A percentile compares a stretch with the other conserved stretches of the same genome.
Conservation (phyloP, 2,797 vertebrate species). For the Lacerta viridis region DNA sequence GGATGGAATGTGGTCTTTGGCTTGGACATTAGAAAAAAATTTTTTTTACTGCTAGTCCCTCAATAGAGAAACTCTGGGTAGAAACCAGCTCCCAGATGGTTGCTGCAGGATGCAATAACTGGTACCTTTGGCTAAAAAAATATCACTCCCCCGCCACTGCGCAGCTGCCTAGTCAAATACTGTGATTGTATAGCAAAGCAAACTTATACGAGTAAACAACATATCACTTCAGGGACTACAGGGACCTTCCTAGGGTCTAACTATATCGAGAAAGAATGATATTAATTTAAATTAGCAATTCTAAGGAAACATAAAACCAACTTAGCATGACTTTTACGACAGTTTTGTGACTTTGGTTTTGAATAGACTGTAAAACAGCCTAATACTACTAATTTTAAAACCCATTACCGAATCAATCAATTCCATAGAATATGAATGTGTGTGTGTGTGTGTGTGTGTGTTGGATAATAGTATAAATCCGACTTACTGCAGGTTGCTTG, state of each 20-base stretch:
- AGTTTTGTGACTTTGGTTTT: slow-evolving; percentile 33
- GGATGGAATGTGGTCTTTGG: too few relatives aligned
- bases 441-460: too few relatives aligned
- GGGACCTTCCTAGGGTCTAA: not conserved
- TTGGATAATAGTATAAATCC: not conserved
- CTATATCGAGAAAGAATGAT: not conserved
- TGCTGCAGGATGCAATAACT: too few relatives aligned
- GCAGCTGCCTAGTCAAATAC: too few relatives aligned
- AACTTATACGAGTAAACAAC: not conserved
- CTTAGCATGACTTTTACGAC: slow-evolving; percentile 5
- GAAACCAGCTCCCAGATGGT: too few relatives aligned
- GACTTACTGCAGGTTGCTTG: not conserved
- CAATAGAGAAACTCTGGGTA: too few relatives aligned
- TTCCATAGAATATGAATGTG: too few relatives aligned
- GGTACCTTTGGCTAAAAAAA: too few relatives aligned
- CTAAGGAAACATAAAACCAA: slow-evolving; percentile 29
- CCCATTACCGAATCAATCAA: slow-evolving; percentile 6
- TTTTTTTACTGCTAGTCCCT: too few relatives aligned
- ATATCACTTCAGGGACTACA: not conserved
- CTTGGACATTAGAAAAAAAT: too few relatives aligned
- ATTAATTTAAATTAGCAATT: slow-evolving; percentile 28
- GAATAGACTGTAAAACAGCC: slow-evolving; percentile 14
- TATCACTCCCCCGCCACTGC: too few relatives aligned
- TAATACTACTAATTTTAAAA: slow-evolving; percentile 22
- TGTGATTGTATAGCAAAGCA: not conserved